phyloP scores from a whole-genome alignment of 2,797 vertebrate genomes.

The Florisuga fusca region DNA sequence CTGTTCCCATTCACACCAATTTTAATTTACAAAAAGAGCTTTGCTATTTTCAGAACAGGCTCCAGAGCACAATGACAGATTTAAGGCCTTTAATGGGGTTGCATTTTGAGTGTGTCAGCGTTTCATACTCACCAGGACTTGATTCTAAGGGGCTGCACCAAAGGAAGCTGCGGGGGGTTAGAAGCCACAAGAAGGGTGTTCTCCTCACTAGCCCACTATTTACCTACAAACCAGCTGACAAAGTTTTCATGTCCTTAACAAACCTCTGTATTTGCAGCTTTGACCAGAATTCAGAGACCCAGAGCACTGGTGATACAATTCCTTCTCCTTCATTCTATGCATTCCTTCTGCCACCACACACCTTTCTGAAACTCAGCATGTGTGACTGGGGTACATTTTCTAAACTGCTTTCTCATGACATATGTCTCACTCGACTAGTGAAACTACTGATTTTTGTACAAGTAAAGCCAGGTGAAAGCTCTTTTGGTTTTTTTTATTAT shows the following conservation, averaged over 20 bases:
- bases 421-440: not conserved
- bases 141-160: constrained; percentile 78
- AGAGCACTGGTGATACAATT: not conserved
- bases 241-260: constrained; percentile 36
- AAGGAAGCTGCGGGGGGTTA: constrained; percentile 71
- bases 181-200: constrained; percentile 66
- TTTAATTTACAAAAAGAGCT: constrained; percentile 85
- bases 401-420: not conserved
- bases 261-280: constrained; percentile 69
- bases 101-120: constrained; percentile 86
- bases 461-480: not conserved
- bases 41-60: constrained; percentile 85
- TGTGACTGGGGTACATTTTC: not conserved
- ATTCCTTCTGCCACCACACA: not conserved
- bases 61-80: constrained; percentile 89
- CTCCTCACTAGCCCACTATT: constrained; percentile 18
- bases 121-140: constrained; percentile 80
- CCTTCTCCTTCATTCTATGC: not conserved
- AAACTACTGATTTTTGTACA: not conserved
- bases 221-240: constrained; percentile 35
- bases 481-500: not conserved
- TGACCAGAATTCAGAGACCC: constrained; percentile 17
- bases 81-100: constrained; percentile 90
- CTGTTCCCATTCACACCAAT: constrained; percentile 82
- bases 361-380: not conserved